These are phyloP conservation scores for Clupea harengus DNA, from an alignment of 2,113 vertebrate genomes.

Conservation along the genomic window DNA sequence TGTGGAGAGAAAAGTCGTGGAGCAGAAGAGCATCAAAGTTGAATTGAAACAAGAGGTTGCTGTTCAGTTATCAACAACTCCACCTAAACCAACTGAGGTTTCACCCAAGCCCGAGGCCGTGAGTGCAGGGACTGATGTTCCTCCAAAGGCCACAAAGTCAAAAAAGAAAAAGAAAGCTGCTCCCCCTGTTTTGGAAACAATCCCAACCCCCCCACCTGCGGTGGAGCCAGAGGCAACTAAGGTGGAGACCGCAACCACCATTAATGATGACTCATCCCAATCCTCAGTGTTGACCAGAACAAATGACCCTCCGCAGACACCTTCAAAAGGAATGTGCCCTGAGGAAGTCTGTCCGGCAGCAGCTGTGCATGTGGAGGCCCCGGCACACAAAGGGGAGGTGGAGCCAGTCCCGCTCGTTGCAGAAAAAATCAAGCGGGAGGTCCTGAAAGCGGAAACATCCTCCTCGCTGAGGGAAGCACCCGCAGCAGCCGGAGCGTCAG, in stretches of 20 bases:
- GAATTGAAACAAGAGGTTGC: constrained; percentile 30
- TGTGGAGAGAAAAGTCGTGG: constrained; percentile 51
- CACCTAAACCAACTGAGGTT: constrained; percentile 31
- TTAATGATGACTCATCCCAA: constrained; percentile 37
- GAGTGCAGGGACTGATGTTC: constrained; percentile 35
- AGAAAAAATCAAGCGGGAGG: constrained; percentile 73
- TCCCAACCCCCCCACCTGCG: constrained; percentile 26
- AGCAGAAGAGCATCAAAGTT: constrained; percentile 44
- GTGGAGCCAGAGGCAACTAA: constrained; percentile 33
- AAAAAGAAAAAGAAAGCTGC: constrained; percentile 61
- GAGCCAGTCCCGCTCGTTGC: constrained; percentile 62
- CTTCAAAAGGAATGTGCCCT: constrained; percentile 61
- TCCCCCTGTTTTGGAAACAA: constrained; percentile 39
- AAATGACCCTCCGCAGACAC: constrained; percentile 54
- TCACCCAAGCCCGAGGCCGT: constrained; percentile 21
- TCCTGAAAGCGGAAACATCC: constrained; percentile 72
- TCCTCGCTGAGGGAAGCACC: constrained; percentile 68
- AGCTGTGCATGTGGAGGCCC: constrained; percentile 73
- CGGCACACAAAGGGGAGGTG: constrained; percentile 73
- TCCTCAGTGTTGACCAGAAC: constrained; percentile 41
- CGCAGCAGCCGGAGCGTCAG: constrained; percentile 64
- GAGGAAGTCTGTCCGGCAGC: constrained; percentile 63
- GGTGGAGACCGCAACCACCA: constrained; percentile 38
- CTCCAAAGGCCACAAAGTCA: constrained; percentile 56
- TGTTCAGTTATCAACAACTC: constrained; percentile 20